A percentile compares a stretch with the other conserved stretches of the same genome.
These are phyloP conservation scores for Tyria jacobaeae DNA, from an alignment of 2,888 invertebrate genomes.

Conservation along the genomic window DNA sequence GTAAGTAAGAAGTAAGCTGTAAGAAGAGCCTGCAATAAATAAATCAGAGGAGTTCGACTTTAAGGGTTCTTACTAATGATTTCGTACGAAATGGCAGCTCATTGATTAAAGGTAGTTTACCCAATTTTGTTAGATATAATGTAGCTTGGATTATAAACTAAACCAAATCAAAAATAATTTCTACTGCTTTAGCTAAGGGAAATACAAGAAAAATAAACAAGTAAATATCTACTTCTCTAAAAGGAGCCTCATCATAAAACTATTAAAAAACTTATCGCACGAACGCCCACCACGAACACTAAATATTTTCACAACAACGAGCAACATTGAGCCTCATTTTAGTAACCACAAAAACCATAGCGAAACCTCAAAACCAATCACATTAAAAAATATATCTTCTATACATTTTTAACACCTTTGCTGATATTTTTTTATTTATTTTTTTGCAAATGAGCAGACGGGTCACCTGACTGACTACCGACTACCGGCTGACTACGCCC, in stretches of 20 bases:
- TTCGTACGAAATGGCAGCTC: no score
- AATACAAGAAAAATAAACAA: neutral
- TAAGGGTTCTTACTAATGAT: no score
- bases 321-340: neutral
- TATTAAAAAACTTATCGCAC: constrained; percentile 3
- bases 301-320: neutral
- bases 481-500: no score
- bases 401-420: constrained; percentile 24
- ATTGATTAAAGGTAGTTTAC: no score
- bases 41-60: no score
- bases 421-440: no score
- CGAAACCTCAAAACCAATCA: constrained; percentile 14
- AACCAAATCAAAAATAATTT: neutral
- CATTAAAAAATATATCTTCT: constrained; percentile 21
- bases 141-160: neutral
- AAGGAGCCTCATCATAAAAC: neutral
- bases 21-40: no score
- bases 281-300: neutral
- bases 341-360: constrained; percentile 7
- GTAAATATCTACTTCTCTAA: neutral
- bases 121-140: no score
- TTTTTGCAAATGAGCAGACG: no score
- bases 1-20: no score
- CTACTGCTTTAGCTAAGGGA: neutral
- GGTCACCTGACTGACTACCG: no score